Conservation (phyloP, 2,797 vertebrate species). For the Oceanodroma leucorhoa region DNA sequence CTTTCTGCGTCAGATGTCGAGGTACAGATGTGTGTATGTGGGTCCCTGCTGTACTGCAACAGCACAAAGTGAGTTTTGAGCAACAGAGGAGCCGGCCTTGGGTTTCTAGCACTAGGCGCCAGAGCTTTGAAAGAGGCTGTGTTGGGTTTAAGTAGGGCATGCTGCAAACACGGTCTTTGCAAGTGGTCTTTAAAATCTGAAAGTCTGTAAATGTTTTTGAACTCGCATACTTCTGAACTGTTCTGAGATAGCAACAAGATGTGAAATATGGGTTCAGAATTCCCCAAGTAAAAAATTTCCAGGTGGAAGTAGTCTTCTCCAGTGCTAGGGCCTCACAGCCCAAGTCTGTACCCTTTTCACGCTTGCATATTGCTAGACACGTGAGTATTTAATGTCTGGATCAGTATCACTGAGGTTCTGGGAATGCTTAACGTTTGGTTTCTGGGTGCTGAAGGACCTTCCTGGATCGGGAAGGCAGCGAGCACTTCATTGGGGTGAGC, state of each 20-base stretch:
- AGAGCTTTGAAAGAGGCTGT: fast-evolving
- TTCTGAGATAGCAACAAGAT: fast-evolving
- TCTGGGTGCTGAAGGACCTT: background rate
- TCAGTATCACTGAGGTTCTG: background rate
- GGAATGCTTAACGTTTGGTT: fast-evolving
- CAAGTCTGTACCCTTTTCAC: background rate
- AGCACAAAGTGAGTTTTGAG: fast-evolving
- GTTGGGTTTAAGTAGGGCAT: background rate
- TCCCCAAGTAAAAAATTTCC: fast-evolving
- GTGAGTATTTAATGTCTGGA: fast-evolving
- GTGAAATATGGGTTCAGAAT: fast-evolving
- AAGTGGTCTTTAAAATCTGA: no score
- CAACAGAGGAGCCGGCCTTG: background rate
- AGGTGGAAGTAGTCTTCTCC: background rate
- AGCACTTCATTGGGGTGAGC: fast-evolving
- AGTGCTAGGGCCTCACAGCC: fast-evolving
- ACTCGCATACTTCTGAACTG: fast-evolving
- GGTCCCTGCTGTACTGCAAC: background rate
- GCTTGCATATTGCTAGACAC: fast-evolving
- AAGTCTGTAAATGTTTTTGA: no score
- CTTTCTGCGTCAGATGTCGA: background rate
- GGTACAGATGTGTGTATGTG: fast-evolving
- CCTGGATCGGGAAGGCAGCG: background rate
- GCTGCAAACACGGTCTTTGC: background rate
- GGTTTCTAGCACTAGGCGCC: background rate